Conservation (phyloP, 2,888 invertebrate species). For the Napeogenes inachia region DNA sequence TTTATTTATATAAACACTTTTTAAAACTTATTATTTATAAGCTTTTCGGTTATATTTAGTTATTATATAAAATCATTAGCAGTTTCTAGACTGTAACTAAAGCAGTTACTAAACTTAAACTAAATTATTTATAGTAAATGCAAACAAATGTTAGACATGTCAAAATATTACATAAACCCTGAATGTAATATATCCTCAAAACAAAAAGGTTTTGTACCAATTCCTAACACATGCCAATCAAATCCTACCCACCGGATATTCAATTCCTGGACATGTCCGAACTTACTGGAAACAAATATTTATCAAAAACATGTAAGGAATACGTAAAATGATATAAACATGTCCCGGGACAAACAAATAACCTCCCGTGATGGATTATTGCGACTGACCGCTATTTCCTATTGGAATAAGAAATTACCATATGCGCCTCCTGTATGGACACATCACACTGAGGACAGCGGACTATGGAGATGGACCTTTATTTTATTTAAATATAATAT, state of each 20-base stretch:
- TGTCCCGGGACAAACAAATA: slow-evolving; percentile 64
- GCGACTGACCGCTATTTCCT: slow-evolving; percentile 76
- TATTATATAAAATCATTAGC: too few species aligned
- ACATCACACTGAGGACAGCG: slow-evolving; percentile 16
- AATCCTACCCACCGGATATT: slow-evolving; percentile 66
- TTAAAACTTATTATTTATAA: too few species aligned
- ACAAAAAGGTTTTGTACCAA: slow-evolving; percentile 29
- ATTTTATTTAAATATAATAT: neutral
- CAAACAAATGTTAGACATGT: neutral
- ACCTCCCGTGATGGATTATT: slow-evolving; percentile 73
- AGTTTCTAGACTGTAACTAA: too few species aligned
- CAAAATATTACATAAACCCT: slow-evolving; percentile 1
- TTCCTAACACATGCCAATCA: slow-evolving; percentile 59
- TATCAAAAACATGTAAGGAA: slow-evolving; percentile 76
- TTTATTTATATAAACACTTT: too few species aligned
- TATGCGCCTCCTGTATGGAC: slow-evolving; percentile 64
- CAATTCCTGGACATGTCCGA: slow-evolving; percentile 73
- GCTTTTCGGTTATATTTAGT: too few species aligned
- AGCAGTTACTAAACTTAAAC: too few species aligned
- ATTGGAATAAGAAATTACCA: slow-evolving; percentile 77
- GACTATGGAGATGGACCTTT: slow-evolving; percentile 44
- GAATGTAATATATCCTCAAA: slow-evolving; percentile 15
- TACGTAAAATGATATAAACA: slow-evolving; percentile 75
- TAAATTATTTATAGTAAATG: slow-evolving; percentile 1
- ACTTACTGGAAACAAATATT: slow-evolving; percentile 72